Percentiles rank a stretch among this genome's conserved stretches.
phyloP scores from a whole-genome alignment of 30 jellyfish, hydroid and myxozoan species.

The Euphysa ruthae region DNA sequence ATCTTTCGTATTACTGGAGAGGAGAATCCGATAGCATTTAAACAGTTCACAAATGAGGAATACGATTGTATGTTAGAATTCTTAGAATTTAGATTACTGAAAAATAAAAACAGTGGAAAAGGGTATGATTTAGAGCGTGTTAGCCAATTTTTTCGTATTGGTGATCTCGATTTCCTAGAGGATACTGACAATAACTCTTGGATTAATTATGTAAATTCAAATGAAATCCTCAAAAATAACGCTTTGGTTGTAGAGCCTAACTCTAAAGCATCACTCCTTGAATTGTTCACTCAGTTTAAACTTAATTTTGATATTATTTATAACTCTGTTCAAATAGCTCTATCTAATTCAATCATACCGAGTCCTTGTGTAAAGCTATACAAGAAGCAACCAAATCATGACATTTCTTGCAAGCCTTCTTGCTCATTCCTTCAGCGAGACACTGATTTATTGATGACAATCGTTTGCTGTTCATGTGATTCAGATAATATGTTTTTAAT shows the following conservation, averaged over 20 bases:
- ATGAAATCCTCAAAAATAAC: background rate
- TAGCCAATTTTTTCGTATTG: conserved; percentile 15
- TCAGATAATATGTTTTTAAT: conserved; percentile 14
- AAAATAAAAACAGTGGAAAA: background rate
- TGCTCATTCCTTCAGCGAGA: background rate
- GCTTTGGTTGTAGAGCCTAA: conserved; percentile 8
- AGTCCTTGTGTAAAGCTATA: background rate
- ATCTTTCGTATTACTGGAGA: conserved; percentile 9
- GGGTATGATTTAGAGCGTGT: conserved; percentile 29
- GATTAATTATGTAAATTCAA: background rate
- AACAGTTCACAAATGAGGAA: conserved; percentile 13
- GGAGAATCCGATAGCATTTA: background rate
- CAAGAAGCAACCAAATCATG: background rate
- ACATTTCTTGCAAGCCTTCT: background rate
- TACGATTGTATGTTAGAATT: conserved; percentile 22
- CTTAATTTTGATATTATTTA: background rate
- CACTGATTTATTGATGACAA: background rate
- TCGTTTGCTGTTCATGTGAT: conserved; percentile 16
- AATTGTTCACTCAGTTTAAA: background rate
- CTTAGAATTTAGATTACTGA: conserved; percentile 6
- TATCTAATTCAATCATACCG: conserved; percentile 6
- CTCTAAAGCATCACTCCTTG: background rate
- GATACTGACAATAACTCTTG: background rate
- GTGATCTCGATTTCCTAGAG: background rate
- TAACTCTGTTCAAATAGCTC: background rate